phyloP scores from a whole-genome alignment of 2,888 invertebrate species.

The Aleiodes alternator region DNA sequence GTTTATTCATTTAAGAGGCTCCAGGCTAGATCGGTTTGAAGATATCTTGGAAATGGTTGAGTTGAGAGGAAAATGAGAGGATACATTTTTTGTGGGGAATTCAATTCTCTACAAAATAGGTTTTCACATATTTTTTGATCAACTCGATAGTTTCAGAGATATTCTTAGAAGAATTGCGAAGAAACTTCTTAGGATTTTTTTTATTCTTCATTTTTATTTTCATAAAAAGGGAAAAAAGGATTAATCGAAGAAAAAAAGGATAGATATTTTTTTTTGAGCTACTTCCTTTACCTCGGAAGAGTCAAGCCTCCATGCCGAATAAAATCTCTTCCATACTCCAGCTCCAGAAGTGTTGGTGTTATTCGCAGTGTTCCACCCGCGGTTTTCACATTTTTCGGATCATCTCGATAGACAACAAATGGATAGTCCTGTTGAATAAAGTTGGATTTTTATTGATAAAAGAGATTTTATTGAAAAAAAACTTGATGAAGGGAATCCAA shows the following conservation, averaged over 20 bases:
- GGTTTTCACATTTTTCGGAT: slow-evolving; percentile 77
- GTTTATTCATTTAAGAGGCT: neutral
- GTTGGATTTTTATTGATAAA: no score
- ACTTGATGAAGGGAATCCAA: neutral
- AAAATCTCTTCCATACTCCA: slow-evolving; percentile 78
- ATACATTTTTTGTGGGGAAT: no score
- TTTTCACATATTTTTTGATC: no score
- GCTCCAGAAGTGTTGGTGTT: slow-evolving; percentile 79
- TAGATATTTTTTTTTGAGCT: no score
- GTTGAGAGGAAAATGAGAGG: no score
- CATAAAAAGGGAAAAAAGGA: no score
- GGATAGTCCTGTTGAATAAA: slow-evolving; percentile 79
- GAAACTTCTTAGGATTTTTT: neutral
- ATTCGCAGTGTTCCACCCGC: slow-evolving; percentile 79
- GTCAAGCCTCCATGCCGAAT: slow-evolving; percentile 70
- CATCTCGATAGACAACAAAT: slow-evolving; percentile 82
- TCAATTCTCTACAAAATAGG: no score
- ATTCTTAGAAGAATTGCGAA: no score
- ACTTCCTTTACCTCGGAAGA: slow-evolving; percentile 59
- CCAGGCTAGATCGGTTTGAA: neutral
- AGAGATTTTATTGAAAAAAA: slow-evolving; percentile 48
- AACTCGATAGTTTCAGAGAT: no score
- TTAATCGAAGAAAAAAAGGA: neutral
- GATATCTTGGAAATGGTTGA: neutral
- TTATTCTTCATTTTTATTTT: neutral